phyloP scores from a whole-genome alignment of 2,888 invertebrate species.

The Willowsia nigromaculata region DNA sequence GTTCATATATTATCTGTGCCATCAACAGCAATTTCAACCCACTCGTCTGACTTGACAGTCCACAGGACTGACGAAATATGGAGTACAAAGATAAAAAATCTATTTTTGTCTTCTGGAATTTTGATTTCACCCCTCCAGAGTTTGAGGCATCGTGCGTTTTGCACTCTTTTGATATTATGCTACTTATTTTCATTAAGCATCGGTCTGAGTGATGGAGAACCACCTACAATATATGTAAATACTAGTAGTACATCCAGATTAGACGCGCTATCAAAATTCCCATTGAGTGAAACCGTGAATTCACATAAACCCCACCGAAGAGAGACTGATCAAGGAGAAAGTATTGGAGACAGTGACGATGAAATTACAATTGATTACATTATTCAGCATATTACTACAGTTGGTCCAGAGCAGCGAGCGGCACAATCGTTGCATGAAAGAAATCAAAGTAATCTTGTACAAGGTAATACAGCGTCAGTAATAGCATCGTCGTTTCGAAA shows the following conservation, averaged over 20 bases:
- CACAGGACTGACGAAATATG: neutral
- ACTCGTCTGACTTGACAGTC: neutral
- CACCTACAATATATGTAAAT: constrained; percentile 4
- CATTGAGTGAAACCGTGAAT: neutral
- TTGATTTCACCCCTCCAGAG: neutral
- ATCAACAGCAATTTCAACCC: neutral
- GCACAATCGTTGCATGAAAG: neutral
- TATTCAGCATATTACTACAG: neutral
- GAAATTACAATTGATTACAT: neutral
- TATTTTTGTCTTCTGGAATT: neutral
- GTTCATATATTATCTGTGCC: neutral
- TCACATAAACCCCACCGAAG: neutral
- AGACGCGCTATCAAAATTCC: neutral
- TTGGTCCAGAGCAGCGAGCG: neutral
- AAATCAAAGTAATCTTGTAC: constrained; percentile 47
- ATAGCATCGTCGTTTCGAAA: constrained; percentile 67
- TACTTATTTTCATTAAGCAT: constrained; percentile 36
- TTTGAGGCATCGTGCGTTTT: neutral
- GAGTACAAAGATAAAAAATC: neutral
- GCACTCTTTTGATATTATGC: neutral
- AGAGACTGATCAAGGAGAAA: neutral
- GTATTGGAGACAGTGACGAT: neutral
- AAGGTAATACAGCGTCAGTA: constrained; percentile 43
- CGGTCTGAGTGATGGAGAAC: constrained; percentile 47
- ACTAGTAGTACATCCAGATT: neutral